Base-by-base conservation (phyloP, 2,888 invertebrate genomes). In the Ornithoptera priamus region DNA sequence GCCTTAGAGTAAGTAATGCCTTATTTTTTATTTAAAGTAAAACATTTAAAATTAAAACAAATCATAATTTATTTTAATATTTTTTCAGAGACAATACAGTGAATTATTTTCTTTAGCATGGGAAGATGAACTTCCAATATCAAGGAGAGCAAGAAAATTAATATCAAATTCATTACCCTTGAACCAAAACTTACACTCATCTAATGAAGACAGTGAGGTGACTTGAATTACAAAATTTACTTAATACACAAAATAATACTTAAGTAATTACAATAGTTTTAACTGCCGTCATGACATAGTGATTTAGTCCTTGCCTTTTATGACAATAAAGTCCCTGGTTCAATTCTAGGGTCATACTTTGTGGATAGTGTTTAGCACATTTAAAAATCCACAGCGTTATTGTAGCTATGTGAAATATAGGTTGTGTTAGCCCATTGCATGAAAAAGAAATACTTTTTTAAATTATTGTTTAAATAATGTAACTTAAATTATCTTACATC, bases 31-130 rank as follows among this genome's bases (percentile, higher is more conserved):
- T n/a, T 10, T 20, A 60, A 12, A 68, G 18, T 46, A 64, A 50
- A 46, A 64, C 18, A 50, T 50, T 15, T 58, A 1, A 10, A 24
- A 22, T 10, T 12, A 22, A 15, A 36, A 18, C 15, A 18, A 65
- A 53, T 18, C 18, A 6, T 15, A 30, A 36, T 63, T 46, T 50
- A 58, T 39, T 63, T 72, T 69, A 62, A 65, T 69, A 74, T 75
- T 70, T 76, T 90, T 91, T 72, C 87, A 94, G 94, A 97, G 97
- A 90, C 97, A 97, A 93, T 98, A 97, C 88, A 96, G 96, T 83
- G 97, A 98, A 81, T 93, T 99, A 78, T 97, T 98, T 86, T 96
- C 97, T 10, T 93, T 99, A 76, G 97, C 97, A 46, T 98, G 97
- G 87, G 97, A 97, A 81, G 97, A 97, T 81, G 97, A 97, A 83